Base-by-base conservation (phyloP, 2,113 vertebrate genomes). In the Notiomystis cincta region DNA sequence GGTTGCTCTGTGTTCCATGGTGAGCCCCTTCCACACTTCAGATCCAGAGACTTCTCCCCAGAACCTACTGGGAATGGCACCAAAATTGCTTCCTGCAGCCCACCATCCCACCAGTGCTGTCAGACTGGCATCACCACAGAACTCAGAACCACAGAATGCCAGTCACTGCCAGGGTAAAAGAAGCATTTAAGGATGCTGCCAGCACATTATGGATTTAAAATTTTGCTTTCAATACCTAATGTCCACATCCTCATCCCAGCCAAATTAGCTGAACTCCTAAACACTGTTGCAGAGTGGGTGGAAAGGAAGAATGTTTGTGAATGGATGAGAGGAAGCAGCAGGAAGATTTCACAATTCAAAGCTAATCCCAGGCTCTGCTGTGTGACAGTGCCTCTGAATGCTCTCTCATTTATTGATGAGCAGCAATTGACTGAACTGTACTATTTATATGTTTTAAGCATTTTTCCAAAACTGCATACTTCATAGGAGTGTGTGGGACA, bases 171-270 rank as follows among this genome's bases (percentile, higher is more conserved):
- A 12, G 61, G 40, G 50, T 1, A 33, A 30, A 20, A 64, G 82
- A 48, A 47, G 88, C 8, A 6, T 7, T 9, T 17, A 9, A 62
- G 20, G n/a, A 31, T 7, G 13, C 2, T 0, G 0, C 10, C 45
- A 40, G 70, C 56, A 50, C 17, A 10, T 24, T 10, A 18, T n/a
- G 47, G 66, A n/a, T 51, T 89, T n/a, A 12, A 4, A 35, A 35
- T 23, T 4, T 37, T 57, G 23, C 70, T 73, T 77, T 75, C 25
- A 30, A 33, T 66, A 35, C 13, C 33, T 58, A 38, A 65, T 45
- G 21, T 56, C n/a, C 25, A 33, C 60, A 45, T 69, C 58, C 91
- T 81, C 81, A 87, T 82, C 27, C 65, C 45, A 58, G 64, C 23
- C 30, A 72, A 89, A 82, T 38, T 38, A 87, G 9, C 42, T 66